Percentiles rank a stretch among this genome's conserved stretches.
phyloP scores from a whole-genome alignment of 2,888 invertebrate species.

The Eudemis profundana region DNA sequence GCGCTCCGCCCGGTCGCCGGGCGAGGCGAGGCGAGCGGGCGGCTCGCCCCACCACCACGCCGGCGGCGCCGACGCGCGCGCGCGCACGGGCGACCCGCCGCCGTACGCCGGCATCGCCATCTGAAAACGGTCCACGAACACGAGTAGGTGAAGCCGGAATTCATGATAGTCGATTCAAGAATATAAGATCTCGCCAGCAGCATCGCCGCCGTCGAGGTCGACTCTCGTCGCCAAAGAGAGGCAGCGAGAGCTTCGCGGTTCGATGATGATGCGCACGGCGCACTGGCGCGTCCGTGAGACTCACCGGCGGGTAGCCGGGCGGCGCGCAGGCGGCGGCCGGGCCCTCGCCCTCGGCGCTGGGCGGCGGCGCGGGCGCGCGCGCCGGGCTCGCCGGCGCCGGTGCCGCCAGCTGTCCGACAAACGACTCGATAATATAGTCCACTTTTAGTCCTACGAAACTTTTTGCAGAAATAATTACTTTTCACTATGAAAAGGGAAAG shows the following conservation, averaged over 20 bases:
- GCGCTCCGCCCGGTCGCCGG: conserved; percentile 64
- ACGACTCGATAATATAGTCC: neutral
- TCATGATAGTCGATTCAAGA: no score
- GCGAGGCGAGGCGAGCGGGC: conserved; percentile 70
- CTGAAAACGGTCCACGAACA: no score
- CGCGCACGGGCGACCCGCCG: conserved; percentile 60
- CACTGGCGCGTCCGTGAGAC: neutral
- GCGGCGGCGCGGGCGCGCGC: conserved; percentile 57
- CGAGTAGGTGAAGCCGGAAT: no score
- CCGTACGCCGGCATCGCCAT: conserved; percentile 50
- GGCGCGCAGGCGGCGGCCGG: conserved; percentile 62
- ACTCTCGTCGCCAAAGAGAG: no score
- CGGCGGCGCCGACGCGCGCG: conserved; percentile 69
- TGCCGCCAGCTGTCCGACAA: conserved; percentile 56
- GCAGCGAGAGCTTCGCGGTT: no score
- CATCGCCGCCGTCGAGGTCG: no score
- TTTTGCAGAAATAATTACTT: no score
- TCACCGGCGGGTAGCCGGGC: conserved; percentile 62
- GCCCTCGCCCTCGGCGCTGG: conserved; percentile 71
- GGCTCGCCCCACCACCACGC: conserved; percentile 69
- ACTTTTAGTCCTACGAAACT: no score
- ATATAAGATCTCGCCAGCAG: no score
- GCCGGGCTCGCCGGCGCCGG: conserved; percentile 67
- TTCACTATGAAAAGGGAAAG: no score
- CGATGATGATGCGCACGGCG: no score